Evolutionary conservation across 1,140 invertebrate genomes (phyloP).

Genomic region (Marisa cornuarietis): DNA sequence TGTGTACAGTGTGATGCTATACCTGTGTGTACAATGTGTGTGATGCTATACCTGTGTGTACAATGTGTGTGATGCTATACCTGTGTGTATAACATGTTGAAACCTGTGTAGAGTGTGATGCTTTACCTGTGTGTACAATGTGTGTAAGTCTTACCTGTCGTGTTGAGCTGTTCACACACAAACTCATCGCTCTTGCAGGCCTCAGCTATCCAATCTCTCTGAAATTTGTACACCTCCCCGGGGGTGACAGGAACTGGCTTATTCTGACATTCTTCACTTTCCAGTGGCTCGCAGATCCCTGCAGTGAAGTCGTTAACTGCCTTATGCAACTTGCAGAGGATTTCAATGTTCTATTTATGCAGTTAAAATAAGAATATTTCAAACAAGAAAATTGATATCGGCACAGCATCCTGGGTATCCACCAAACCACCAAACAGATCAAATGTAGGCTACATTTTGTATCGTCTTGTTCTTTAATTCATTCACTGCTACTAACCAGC

Average conservation of each 20-base stretch:
- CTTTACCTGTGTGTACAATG: too few relatives aligned
- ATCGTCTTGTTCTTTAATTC: too few relatives aligned
- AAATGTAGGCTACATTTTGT: neutral
- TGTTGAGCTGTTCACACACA: neutral
- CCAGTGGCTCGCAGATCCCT: slow-evolving; percentile 40
- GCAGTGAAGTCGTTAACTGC: neutral
- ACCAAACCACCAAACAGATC: neutral
- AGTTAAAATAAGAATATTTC: neutral
- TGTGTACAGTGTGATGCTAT: too few relatives aligned
- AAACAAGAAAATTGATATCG: too few relatives aligned
- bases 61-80: too few relatives aligned
- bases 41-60: too few relatives aligned
- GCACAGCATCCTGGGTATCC: neutral
- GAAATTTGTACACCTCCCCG: slow-evolving; percentile 5
- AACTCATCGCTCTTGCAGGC: neutral
- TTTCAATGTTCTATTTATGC: too few relatives aligned
- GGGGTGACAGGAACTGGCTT: slow-evolving; percentile 5
- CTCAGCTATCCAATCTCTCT: neutral
- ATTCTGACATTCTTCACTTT: slow-evolving; percentile 15
- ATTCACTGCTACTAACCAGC: too few relatives aligned
- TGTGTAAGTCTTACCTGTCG: neutral
- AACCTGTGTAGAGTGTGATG: too few relatives aligned
- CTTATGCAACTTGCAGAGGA: neutral
- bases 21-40: too few relatives aligned
- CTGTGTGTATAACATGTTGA: too few relatives aligned